These are phyloP conservation scores for Drosophila cardini DNA, from an alignment of 1,140 invertebrate species.

Conservation along the genomic window DNA sequence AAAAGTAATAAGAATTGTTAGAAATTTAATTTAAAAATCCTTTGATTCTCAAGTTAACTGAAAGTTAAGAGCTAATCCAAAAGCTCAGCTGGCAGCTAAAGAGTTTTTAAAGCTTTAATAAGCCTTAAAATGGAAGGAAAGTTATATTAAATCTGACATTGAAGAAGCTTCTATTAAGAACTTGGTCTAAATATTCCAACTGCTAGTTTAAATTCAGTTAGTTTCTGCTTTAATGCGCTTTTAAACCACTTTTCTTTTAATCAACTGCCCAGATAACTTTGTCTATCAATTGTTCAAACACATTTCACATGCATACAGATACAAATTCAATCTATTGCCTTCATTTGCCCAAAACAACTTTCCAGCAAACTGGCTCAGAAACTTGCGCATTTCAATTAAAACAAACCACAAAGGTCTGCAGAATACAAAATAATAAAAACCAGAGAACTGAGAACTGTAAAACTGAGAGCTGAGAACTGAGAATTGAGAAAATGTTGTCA, in stretches of 20 bases:
- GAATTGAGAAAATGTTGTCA: slow-evolving; percentile 23
- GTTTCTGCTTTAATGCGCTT: not conserved
- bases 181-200: too few relatives aligned
- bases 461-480: not conserved
- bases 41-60: not conserved
- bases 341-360: not conserved
- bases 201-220: too few relatives aligned
- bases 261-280: slow-evolving; percentile 1
- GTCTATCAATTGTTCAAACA: not conserved
- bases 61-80: not conserved
- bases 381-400: slow-evolving; percentile 31
- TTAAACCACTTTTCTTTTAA: not conserved
- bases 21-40: not conserved
- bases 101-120: too few relatives aligned
- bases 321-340: slow-evolving; percentile 5
- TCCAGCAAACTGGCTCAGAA: slow-evolving; percentile 7
- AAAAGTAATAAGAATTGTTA: not conserved
- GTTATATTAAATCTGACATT: too few relatives aligned
- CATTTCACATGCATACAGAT: not conserved
- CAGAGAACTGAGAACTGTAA: not conserved
- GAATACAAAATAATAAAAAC: slow-evolving; percentile 11
- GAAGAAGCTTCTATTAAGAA: too few relatives aligned
- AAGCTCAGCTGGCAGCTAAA: too few relatives aligned
- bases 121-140: too few relatives aligned
- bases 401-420: slow-evolving; percentile 24